Base-by-base conservation (phyloP, 2,888 invertebrate genomes). In the Amaurobius ferox region DNA sequence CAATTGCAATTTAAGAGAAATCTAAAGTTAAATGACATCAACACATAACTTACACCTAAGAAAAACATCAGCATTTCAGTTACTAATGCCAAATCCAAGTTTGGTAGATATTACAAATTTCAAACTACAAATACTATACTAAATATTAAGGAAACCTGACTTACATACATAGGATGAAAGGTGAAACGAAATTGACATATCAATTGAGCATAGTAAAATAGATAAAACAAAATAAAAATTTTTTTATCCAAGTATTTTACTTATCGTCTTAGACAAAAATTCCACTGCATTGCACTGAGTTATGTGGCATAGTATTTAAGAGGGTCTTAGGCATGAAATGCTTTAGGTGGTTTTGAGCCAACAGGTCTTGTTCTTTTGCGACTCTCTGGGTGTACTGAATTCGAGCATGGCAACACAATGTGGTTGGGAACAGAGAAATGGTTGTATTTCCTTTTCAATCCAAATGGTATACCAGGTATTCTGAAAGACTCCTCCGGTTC, bases 341-440 rank as follows among this genome's bases (percentile, higher is more conserved):
- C 86, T 61, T 86, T 86, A 13, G 86, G 79, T 48, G 86, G 86
- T 48, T 86, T 86, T n/a, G 86, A 79, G 16, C 86, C 86, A 48
- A 86, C 86, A 16, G 86, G 77, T 35, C 86, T 74, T 19, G 86
- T 86, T 55, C 86, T 61, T 55, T 86, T 86, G 6, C 86, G 79
- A 61, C 79, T 76, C 39, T 86, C 86, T 2, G 86, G 86, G 29
- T 86, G 86, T 28, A 86, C 76, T 30, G 86, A 86, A 71, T 86
- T 86, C 16, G 86, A 79, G 64, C 86, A 86, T 32, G 86, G 86
- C 28, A 86, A 64, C 6, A 86, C 86, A 64, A 86, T 86, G 23
- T 86, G 86, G 62, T 86, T 86, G 7, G 86, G 86, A 29, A 86
- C 86, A 55, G 86, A 72, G 55, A 86, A 86, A 19, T 86, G 86